These are phyloP conservation scores for Chelonus insularis DNA, from an alignment of 1,140 invertebrate species.

Conservation along the genomic window DNA sequence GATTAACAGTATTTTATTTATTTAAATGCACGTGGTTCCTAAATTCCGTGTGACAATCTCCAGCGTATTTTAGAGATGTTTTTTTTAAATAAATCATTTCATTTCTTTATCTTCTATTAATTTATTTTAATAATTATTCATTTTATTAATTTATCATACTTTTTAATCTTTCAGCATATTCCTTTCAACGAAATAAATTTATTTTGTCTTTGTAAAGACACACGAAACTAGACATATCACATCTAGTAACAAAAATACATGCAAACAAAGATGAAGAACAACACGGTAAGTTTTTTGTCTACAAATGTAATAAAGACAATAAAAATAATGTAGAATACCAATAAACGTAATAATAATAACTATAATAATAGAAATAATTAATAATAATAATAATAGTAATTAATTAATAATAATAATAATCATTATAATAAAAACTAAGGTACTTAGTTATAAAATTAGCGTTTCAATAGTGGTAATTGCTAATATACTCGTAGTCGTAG, in stretches of 20 bases:
- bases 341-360: slow-evolving; percentile 28
- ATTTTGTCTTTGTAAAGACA: slow-evolving; percentile 32
- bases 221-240: slow-evolving; percentile 55
- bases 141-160: too few species aligned
- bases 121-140: too few species aligned
- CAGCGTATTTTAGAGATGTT: slow-evolving; percentile 56
- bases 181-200: too few species aligned
- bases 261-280: slow-evolving; percentile 46
- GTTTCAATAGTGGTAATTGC: too few species aligned
- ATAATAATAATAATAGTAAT: too few species aligned
- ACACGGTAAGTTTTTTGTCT: slow-evolving; percentile 32
- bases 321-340: slow-evolving; percentile 34
- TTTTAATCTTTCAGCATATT: too few species aligned
- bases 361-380: slow-evolving; percentile 37
- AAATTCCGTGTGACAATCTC: slow-evolving; percentile 55
- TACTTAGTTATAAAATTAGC: too few species aligned
- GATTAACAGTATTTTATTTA: slow-evolving; percentile 37
- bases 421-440: too few species aligned
- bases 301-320: slow-evolving; percentile 42
- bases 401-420: too few species aligned
- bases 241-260: slow-evolving; percentile 50
- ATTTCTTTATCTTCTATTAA: too few species aligned
- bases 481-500: too few species aligned
- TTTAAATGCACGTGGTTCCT: slow-evolving; percentile 57
- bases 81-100: not conserved